Evolutionary conservation across 1,140 invertebrate species (phyloP).

Genomic region (Microplitis mediator): DNA sequence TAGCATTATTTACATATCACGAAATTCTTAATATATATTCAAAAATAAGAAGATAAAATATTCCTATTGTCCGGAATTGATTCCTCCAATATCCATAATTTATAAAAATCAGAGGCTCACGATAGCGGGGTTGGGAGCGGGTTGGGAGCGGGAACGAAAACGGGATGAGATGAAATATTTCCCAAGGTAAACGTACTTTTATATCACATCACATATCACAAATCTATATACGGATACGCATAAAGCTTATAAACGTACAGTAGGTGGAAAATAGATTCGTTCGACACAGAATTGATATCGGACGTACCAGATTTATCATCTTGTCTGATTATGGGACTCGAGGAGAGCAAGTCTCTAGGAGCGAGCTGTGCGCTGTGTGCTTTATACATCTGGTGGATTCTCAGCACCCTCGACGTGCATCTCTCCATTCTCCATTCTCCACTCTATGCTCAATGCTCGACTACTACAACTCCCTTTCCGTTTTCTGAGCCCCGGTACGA

Average conservation of each 20-base stretch:
- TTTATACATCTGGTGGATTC: neutral
- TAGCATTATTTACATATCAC: too few relatives aligned
- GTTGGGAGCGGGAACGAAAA: too few relatives aligned
- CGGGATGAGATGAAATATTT: neutral
- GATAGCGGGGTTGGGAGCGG: neutral
- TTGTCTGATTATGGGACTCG: neutral
- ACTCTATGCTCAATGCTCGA: too few relatives aligned
- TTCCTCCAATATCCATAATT: too few relatives aligned
- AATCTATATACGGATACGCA: neutral
- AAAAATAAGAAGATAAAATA: too few relatives aligned
- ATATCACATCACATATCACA: neutral
- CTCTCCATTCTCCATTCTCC: too few relatives aligned
- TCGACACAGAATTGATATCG: neutral
- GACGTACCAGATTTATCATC: slow-evolving; percentile 6
- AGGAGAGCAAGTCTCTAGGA: neutral
- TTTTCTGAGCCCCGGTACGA: too few relatives aligned
- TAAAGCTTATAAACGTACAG: neutral
- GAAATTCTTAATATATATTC: too few relatives aligned
- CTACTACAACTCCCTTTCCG: too few relatives aligned
- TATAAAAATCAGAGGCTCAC: neutral
- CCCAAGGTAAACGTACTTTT: neutral
- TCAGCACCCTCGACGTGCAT: neutral
- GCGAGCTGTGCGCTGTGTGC: neutral
- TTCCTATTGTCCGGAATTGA: too few relatives aligned
- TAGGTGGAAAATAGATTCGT: slow-evolving; percentile 6